A percentile compares a stretch with the other conserved stretches of the same genome.
phyloP scores from a whole-genome alignment of 2,797 vertebrate species.

The Typhlichthys eigenmanni region DNA sequence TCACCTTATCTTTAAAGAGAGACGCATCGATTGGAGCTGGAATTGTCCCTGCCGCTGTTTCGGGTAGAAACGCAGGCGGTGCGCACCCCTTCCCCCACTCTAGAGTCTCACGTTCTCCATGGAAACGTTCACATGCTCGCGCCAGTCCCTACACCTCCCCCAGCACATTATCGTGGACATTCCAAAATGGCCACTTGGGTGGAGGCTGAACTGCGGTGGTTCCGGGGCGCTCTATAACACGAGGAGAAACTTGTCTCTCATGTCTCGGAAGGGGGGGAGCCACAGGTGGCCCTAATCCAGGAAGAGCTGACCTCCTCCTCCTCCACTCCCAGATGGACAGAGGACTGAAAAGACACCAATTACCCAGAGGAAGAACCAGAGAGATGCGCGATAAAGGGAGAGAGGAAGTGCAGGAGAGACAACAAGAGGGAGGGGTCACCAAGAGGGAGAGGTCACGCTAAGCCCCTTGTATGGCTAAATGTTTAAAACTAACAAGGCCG shows the following conservation, averaged over 20 bases:
- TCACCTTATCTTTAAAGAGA: no score
- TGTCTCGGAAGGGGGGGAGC: constrained; percentile 18
- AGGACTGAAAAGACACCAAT: constrained; percentile 31
- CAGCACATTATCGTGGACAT: no score
- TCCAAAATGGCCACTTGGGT: no score
- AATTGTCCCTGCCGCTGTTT: no score
- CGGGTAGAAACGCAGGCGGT: no score
- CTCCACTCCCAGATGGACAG: not conserved
- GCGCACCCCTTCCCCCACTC: no score
- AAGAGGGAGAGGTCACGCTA: constrained; percentile 38
- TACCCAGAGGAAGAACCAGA: constrained; percentile 30
- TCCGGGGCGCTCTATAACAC: no score
- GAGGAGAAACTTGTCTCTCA: constrained; percentile 5
- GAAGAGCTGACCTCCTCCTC: constrained; percentile 35
- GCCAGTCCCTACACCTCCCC: no score
- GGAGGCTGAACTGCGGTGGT: no score
- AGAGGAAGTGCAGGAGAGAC: not conserved
- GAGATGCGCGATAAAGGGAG: constrained; percentile 23
- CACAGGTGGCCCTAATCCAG: constrained; percentile 48
- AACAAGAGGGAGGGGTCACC: constrained; percentile 12
- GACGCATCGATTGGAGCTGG: no score
- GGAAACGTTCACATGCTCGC: no score
- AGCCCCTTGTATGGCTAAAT: constrained; percentile 1
- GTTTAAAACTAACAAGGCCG: not conserved
- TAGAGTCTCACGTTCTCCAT: no score